Conservation (phyloP, 1,140 invertebrate genomes). For the Fopius arisanus region DNA sequence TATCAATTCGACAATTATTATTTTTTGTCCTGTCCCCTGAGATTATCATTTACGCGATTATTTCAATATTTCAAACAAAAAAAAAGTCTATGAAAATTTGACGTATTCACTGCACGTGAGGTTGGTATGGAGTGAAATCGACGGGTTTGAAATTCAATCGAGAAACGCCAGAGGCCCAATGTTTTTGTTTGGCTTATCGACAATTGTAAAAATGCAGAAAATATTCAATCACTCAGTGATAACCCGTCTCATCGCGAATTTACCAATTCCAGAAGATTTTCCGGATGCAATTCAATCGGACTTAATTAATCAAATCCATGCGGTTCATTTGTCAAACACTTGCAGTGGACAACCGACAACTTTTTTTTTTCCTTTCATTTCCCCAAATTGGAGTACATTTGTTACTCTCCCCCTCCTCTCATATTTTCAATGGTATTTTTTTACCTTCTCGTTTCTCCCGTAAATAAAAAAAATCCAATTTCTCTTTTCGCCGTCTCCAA, state of each 20-base stretch:
- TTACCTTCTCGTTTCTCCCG: background rate
- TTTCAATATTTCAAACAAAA: too few species aligned
- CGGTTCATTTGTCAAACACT: background rate
- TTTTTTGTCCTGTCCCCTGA: too few species aligned
- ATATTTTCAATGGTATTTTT: background rate
- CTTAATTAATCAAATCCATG: background rate
- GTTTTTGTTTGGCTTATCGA: background rate
- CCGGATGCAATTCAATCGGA: background rate
- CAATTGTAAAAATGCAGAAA: background rate
- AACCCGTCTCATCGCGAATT: background rate
- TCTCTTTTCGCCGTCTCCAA: background rate
- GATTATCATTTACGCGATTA: too few species aligned
- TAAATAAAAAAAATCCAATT: conserved; percentile 10
- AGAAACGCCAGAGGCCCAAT: background rate
- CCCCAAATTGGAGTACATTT: too few species aligned
- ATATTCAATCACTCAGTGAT: background rate
- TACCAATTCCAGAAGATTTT: background rate
- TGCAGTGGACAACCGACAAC: too few species aligned
- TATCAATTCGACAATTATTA: too few species aligned
- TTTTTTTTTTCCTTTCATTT: too few species aligned
- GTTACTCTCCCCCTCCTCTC: background rate
- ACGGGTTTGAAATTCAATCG: background rate
- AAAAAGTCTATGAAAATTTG: too few species aligned
- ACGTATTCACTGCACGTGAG: too few species aligned
- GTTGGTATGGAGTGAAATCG: too few species aligned